These are phyloP conservation scores for Heterohyrax brucei DNA, from an alignment of 2,797 vertebrate species.

Conservation along the genomic window DNA sequence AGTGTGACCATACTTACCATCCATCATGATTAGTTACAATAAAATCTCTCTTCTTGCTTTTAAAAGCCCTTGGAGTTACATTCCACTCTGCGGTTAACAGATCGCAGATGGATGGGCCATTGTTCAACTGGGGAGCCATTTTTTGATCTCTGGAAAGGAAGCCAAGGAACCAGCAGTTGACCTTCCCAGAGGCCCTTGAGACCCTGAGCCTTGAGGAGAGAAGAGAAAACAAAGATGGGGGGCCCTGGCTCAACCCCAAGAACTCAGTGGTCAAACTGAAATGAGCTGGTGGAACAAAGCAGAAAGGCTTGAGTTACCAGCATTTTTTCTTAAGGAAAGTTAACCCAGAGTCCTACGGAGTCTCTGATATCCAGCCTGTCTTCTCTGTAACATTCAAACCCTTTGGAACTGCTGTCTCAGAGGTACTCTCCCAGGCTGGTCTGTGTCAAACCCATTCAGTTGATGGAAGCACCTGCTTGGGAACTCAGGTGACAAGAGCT, in stretches of 20 bases:
- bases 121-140: conserved; percentile 72
- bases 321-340: conserved; percentile 18
- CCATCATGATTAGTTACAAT: conserved; percentile 89
- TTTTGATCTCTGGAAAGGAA: conserved; percentile 80
- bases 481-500: not conserved
- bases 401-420: not conserved
- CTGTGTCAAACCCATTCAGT: not conserved
- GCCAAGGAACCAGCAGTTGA: conserved; percentile 66
- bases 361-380: not conserved
- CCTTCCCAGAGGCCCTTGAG: conserved; percentile 71
- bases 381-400: not conserved
- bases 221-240: conserved; percentile 69
- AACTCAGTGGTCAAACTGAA: not conserved
- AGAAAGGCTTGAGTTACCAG: not conserved
- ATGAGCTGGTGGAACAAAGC: conserved; percentile 27
- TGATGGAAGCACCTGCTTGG: not conserved
- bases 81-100: conserved; percentile 88
- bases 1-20: conserved; percentile 87
- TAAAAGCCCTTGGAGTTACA: conserved; percentile 89
- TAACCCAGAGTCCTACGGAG: not conserved
- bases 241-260: not conserved
- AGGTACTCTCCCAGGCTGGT: not conserved
- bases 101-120: conserved; percentile 82
- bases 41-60: conserved; percentile 89
- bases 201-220: conserved; percentile 11